Percentiles rank a stretch among this genome's conserved stretches.
Evolutionary conservation across 2,113 vertebrate species (phyloP).

Genomic region (human (Homo sapiens)): GRCh38 chr3:185159001-185159500

Average conservation of each 20-base stretch:
- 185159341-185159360: neutral
- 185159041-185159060: neutral
- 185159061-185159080: neutral
- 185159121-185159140: neutral
- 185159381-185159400: neutral
- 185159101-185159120: neutral
- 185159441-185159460: neutral
- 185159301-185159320: neutral
- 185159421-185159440: slow-evolving; percentile 33
- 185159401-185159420: neutral
- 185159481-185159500: slow-evolving; percentile 32
- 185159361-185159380: neutral
- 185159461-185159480: neutral
- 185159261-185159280: neutral
- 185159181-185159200: neutral
- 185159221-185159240: neutral
- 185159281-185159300: neutral
- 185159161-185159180: neutral
- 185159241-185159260: neutral
- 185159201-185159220: neutral
- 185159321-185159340: neutral
- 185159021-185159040: neutral
- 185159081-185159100: neutral
- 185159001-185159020: neutral
- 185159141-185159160: neutral